Conservation (phyloP, 2,113 vertebrate species). For the Sapayoa aenigma region DNA sequence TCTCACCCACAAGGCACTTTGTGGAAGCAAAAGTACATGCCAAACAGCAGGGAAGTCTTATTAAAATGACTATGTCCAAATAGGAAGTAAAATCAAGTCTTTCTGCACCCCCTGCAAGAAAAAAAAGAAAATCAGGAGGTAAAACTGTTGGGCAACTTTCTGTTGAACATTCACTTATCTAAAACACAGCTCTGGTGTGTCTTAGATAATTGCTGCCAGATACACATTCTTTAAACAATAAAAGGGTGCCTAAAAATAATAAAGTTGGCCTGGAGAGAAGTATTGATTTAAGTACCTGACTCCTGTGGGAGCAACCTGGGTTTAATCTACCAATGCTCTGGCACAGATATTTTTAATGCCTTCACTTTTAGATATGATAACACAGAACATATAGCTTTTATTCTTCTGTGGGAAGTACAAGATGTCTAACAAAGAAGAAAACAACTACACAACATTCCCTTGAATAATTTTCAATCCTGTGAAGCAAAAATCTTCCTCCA, state of each 20-base stretch:
- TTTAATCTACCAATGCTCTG: neutral
- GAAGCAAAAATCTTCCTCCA: neutral
- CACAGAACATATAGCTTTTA: neutral
- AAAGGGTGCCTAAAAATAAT: neutral
- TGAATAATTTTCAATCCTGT: neutral
- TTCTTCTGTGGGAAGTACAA: neutral
- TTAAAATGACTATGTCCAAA: neutral
- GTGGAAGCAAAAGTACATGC: neutral
- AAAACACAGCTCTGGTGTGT: neutral
- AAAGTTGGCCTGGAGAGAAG: neutral
- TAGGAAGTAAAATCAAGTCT: neutral
- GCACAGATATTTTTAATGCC: neutral
- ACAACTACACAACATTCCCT: neutral
- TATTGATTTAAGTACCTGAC: slow-evolving; percentile 18
- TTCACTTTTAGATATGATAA: slow-evolving; percentile 17
- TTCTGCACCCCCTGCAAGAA: neutral
- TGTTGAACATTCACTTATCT: neutral
- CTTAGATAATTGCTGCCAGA: neutral
- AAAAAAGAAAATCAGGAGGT: neutral
- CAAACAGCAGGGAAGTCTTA: neutral
- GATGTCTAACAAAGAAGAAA: neutral
- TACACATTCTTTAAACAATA: neutral
- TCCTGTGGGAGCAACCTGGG: neutral
- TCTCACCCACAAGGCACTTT: neutral
- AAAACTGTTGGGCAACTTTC: neutral